Conservation (phyloP, 2,113 vertebrate species). For the Ploceus nigricollis region DNA sequence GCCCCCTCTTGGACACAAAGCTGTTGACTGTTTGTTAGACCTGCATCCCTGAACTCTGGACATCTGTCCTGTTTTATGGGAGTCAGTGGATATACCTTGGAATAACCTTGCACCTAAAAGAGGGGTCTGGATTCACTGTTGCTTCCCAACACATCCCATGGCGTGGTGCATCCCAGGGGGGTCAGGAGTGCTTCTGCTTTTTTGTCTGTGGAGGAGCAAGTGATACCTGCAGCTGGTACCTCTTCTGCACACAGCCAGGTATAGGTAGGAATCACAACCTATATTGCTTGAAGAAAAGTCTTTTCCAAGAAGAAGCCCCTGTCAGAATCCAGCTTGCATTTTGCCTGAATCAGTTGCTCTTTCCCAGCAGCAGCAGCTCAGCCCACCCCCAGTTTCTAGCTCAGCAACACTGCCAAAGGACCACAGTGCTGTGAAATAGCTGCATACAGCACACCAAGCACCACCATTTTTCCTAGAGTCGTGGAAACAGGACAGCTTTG, state of each 20-base stretch:
- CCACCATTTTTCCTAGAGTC: fast-evolving
- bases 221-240: neutral
- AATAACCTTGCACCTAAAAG: neutral
- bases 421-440: neutral
- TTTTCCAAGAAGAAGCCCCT: neutral
- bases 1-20: neutral
- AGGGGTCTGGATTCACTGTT: neutral
- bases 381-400: neutral
- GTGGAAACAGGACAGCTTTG: neutral
- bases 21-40: neutral
- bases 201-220: fast-evolving
- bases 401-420: neutral
- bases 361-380: neutral
- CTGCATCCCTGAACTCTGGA: neutral
- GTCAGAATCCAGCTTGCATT: neutral
- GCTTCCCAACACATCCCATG: neutral
- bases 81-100: neutral
- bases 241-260: neutral
- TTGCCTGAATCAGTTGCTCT: neutral
- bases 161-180: neutral
- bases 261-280: too few relatives aligned
- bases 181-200: neutral
- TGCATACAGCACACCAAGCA: neutral
- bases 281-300: neutral
- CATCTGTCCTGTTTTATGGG: neutral